Base-by-base conservation (phyloP, 2,113 vertebrate genomes). In the Amphiprion ocellaris region DNA sequence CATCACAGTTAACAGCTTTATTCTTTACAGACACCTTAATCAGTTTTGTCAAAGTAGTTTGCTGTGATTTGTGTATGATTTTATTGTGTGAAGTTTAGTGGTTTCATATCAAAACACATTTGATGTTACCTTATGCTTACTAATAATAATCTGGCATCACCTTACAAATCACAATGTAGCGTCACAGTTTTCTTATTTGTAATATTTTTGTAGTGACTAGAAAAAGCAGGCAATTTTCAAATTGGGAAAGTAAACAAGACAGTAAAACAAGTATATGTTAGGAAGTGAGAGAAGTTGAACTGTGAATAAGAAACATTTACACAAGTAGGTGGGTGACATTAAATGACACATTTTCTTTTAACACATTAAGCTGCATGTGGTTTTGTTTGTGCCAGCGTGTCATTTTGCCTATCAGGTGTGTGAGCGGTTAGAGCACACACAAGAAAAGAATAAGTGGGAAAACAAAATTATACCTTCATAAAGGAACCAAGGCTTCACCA, bases 381-480 rank as follows among this genome's bases (percentile, higher is more conserved):
- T 56, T 77, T 37, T 58, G 14, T 58, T 33, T 55, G 33, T 37
- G 49, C 39, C 15, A 23, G n/a, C 12, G 0, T 49, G 47, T 41
- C 63, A 55, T 71, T 23, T 30, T 64, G 58, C 44, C 49, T 68
- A 59, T 71, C 55, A 46, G 58, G 11, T 79, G 46, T 55, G 24
- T 50, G n/a, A 68, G 47, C 1, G 15, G 33, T 17, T 28, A 33
- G 4, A 30, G 47, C 39, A 37, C 17, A 50, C 24, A 53, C 47
- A 39, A 10, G 28, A 19, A 1, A 10, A 14, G 23, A 41, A 17
- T n/a, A 65, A 64, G 76, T 21, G 37, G 16, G 3, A 54, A 72
- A 80, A 65, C 44, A 23, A 60, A 85, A 85, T 77, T 67, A 80
- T 28, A 53, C 50, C 19, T 66, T 74, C 39, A 70, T 59, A 70